Evolutionary conservation across 2,113 vertebrate genomes (phyloP).

Genomic region (Procavia capensis): DNA sequence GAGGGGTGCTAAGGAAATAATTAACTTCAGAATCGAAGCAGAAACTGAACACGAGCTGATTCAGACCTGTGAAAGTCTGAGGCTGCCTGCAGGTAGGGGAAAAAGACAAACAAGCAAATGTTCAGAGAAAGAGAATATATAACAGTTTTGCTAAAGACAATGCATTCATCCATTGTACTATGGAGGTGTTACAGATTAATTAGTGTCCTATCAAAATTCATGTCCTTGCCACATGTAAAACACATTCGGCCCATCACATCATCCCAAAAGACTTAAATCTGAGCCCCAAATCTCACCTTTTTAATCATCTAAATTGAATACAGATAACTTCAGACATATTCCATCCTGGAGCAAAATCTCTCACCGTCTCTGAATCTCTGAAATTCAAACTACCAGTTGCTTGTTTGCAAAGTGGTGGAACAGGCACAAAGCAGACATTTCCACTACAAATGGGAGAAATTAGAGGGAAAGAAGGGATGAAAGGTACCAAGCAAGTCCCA

Average conservation of each 20-base stretch:
- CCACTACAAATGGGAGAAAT: not conserved
- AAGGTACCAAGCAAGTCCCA: not conserved
- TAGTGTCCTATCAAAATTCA: not conserved
- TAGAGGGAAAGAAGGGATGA: not conserved
- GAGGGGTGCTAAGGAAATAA: not conserved
- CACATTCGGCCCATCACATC: not conserved
- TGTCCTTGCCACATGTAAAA: not conserved
- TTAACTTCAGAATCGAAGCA: not conserved
- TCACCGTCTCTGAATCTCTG: not conserved
- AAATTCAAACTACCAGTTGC: not conserved
- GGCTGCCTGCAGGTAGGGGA: constrained; percentile 16
- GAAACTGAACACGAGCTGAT: not conserved
- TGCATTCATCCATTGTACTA: not conserved
- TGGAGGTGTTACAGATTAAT: not conserved
- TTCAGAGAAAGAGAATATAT: constrained; percentile 15
- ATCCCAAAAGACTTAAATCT: not conserved
- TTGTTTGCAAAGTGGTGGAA: not conserved
- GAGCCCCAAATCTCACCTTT: not conserved
- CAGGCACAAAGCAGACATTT: not conserved
- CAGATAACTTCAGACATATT: not conserved
- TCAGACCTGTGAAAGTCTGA: not conserved
- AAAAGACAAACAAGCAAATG: constrained; percentile 31
- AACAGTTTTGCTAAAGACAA: constrained; percentile 40
- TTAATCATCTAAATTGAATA: not conserved
- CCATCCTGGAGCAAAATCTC: not conserved